These are phyloP conservation scores for Distichodus sexfasciatus DNA, from an alignment of 2,797 vertebrate genomes.

Conservation along the genomic window DNA sequence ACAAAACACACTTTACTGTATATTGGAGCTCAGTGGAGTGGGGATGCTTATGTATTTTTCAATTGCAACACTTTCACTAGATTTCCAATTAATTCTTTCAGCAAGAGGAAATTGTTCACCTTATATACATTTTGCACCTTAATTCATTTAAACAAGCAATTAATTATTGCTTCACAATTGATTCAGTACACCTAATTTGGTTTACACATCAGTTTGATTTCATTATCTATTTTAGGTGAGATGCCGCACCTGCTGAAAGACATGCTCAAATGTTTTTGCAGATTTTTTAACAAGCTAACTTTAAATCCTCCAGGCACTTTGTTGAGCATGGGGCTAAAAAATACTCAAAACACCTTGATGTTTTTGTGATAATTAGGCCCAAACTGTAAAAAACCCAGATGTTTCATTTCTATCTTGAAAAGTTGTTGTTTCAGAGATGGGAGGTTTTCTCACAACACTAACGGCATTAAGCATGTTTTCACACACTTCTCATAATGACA, in stretches of 20 bases:
- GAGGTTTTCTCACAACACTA: neutral
- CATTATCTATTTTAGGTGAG: too few species aligned
- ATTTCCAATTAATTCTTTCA: conserved; percentile 21
- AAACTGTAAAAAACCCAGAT: neutral
- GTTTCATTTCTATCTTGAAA: neutral
- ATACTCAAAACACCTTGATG: neutral
- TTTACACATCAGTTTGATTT: too few species aligned
- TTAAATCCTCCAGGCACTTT: neutral
- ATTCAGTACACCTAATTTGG: too few species aligned
- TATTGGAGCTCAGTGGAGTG: conserved; percentile 21
- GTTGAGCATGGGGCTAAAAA: neutral
- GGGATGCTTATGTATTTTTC: neutral
- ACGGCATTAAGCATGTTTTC: conserved; percentile 16
- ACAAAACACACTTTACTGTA: conserved; percentile 21
- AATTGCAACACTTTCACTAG: conserved; percentile 17
- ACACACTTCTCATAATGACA: conserved; percentile 7
- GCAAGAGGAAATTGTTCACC: too few species aligned
- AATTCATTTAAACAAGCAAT: too few species aligned
- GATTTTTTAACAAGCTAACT: neutral
- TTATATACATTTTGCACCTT: too few species aligned
- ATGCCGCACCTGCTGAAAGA: too few species aligned
- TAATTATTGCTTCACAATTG: too few species aligned
- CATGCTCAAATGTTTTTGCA: too few species aligned
- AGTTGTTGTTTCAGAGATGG: neutral
- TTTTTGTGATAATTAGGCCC: neutral